Percentiles rank a stretch among this genome's conserved stretches.
These are phyloP conservation scores for Hycleus phaleratus DNA, from an alignment of 1,140 invertebrate species.

Conservation along the genomic window DNA sequence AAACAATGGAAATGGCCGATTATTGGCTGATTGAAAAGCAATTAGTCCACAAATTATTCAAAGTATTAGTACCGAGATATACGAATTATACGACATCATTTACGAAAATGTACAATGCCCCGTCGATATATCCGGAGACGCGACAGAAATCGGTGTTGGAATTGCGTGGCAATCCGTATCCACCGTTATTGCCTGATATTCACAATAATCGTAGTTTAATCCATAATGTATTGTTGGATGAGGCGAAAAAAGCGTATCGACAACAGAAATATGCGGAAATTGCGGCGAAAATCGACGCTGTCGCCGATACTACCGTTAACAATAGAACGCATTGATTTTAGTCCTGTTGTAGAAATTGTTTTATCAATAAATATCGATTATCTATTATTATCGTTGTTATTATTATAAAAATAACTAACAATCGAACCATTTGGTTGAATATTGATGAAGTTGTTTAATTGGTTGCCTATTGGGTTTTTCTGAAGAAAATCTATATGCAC, in stretches of 20 bases:
- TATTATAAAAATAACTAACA: too few species aligned
- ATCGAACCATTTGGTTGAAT: too few species aligned
- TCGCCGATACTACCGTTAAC: constrained; percentile 2
- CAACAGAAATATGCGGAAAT: constrained; percentile 37
- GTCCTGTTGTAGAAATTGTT: too few species aligned
- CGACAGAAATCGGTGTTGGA: constrained; percentile 62
- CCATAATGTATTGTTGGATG: constrained; percentile 63
- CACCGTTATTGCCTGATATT: constrained; percentile 48
- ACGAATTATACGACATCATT: constrained; percentile 60
- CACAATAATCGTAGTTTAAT: constrained; percentile 53
- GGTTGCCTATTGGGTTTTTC: not conserved
- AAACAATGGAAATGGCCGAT: constrained; percentile 83
- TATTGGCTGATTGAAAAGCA: constrained; percentile 87
- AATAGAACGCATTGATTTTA: not conserved
- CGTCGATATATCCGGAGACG: constrained; percentile 50
- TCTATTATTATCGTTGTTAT: too few species aligned
- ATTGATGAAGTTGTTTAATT: not conserved
- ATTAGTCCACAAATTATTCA: constrained; percentile 85
- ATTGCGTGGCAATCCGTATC: constrained; percentile 67
- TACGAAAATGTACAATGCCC: constrained; percentile 66
- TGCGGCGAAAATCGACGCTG: constrained; percentile 34
- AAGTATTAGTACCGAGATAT: constrained; percentile 81
- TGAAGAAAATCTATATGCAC: not conserved
- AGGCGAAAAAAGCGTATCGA: constrained; percentile 61
- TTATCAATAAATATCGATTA: too few species aligned